A percentile compares a stretch with the other conserved stretches of the same genome.
phyloP scores from a whole-genome alignment of 2,888 invertebrate genomes.

The Geotrupes spiniger region DNA sequence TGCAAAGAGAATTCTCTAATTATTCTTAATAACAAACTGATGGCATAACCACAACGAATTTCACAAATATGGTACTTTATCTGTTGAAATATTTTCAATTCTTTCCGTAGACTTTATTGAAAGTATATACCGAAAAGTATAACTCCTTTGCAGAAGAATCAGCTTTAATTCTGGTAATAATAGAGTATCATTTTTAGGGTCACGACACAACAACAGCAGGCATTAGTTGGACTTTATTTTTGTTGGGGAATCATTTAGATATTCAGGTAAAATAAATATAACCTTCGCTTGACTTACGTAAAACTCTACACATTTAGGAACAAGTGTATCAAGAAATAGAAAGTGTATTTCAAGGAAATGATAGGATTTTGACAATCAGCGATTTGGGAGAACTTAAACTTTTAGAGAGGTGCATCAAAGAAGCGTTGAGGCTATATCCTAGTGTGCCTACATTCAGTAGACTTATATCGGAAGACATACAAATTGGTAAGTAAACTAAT shows the following conservation, averaged over 20 bases:
- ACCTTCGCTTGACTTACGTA: not conserved
- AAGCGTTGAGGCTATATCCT: constrained; percentile 30
- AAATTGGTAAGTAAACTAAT: constrained; percentile 10
- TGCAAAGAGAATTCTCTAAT: too few relatives aligned
- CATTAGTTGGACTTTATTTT: constrained; percentile 32
- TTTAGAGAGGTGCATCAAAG: constrained; percentile 29
- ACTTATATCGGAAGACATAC: constrained; percentile 24
- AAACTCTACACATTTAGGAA: constrained; percentile 5
- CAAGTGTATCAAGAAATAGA: constrained; percentile 17
- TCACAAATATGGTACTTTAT: too few relatives aligned
- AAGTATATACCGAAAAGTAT: not conserved
- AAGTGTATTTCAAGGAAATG: constrained; percentile 14
- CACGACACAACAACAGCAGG: constrained; percentile 36
- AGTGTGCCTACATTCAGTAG: constrained; percentile 29
- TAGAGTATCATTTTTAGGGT: constrained; percentile 30
- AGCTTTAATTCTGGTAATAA: too few relatives aligned
- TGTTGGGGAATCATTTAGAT: constrained; percentile 30
- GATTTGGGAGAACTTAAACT: constrained; percentile 20
- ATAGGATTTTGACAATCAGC: constrained; percentile 15
- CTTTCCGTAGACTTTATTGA: too few relatives aligned
- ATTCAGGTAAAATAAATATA: constrained; percentile 23
- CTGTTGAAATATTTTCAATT: too few relatives aligned
- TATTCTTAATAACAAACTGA: too few relatives aligned
- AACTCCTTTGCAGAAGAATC: not conserved
- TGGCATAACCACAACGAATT: too few relatives aligned